Evolutionary conservation across 2,888 invertebrate genomes (phyloP).

Genomic region (Drosophila tripunctata): DNA sequence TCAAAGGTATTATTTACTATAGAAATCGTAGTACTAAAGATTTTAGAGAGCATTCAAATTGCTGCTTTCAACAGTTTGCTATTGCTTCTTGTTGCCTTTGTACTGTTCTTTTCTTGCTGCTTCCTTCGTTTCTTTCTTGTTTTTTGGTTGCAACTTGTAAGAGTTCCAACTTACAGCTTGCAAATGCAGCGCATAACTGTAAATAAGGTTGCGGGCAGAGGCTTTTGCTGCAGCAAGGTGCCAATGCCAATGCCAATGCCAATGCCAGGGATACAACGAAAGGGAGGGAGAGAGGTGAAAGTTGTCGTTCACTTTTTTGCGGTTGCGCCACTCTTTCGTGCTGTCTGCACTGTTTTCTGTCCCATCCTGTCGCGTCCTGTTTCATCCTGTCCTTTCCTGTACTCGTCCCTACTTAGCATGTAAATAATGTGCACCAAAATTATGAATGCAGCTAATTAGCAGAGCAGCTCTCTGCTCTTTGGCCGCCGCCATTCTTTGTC

Average conservation of each 20-base stretch:
- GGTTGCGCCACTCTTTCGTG: slow-evolving; percentile 23
- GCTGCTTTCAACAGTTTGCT: background rate
- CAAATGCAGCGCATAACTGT: slow-evolving; percentile 70
- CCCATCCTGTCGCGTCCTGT: background rate
- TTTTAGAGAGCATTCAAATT: background rate
- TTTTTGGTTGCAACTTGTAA: slow-evolving; percentile 58
- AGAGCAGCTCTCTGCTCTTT: slow-evolving; percentile 23
- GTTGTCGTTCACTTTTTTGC: slow-evolving; percentile 41
- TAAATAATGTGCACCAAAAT: slow-evolving; percentile 76
- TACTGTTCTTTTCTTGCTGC: background rate
- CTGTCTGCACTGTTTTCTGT: slow-evolving; percentile 28
- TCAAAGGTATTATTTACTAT: too few relatives aligned
- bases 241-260: slow-evolving; percentile 44
- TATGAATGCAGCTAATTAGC: slow-evolving; percentile 81
- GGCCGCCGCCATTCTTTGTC: background rate
- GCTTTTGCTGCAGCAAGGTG: slow-evolving; percentile 44
- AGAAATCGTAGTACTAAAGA: too few relatives aligned
- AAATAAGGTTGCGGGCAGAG: slow-evolving; percentile 57
- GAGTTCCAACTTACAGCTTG: slow-evolving; percentile 66
- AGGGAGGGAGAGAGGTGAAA: background rate
- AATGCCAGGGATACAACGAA: slow-evolving; percentile 1
- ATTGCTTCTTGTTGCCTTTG: slow-evolving; percentile 1
- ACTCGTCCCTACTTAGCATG: slow-evolving; percentile 64
- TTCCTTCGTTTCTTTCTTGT: slow-evolving; percentile 6
- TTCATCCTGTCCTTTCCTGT: background rate